A percentile compares a stretch with the other conserved stretches of the same genome.
phyloP scores from a whole-genome alignment of 2,888 invertebrate species.

The Schizaphis graminum region DNA sequence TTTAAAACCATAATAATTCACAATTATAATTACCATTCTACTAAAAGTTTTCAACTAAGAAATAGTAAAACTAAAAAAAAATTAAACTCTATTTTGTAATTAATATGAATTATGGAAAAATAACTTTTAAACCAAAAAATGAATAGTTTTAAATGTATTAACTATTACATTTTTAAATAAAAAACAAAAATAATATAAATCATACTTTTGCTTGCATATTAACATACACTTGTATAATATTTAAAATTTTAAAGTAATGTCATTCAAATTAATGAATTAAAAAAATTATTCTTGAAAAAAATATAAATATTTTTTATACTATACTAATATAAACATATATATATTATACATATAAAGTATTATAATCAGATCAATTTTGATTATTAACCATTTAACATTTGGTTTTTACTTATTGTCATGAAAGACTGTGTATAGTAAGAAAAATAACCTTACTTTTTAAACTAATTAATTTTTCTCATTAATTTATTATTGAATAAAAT shows the following conservation, averaged over 20 bases:
- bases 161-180: too few species aligned
- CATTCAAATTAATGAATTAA: not conserved
- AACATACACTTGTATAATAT: not conserved
- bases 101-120: not conserved
- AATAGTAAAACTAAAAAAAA: not conserved
- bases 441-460: not conserved
- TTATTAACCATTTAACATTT: not conserved
- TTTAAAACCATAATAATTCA: not conserved
- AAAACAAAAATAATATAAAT: too few species aligned
- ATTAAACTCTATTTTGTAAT: not conserved
- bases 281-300: too few species aligned
- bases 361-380: not conserved
- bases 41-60: not conserved
- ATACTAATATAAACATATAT: too few species aligned
- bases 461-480: not conserved
- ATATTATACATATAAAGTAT: too few species aligned
- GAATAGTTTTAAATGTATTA: not conserved
- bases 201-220: too few species aligned
- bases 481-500: not conserved
- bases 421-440: not conserved
- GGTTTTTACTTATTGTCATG: not conserved
- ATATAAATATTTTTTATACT: too few species aligned
- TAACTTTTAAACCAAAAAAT: not conserved
- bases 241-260: not conserved
- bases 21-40: not conserved